Conservation (phyloP, 37 sponge, comb jelly and placozoan genomes). For the Ephydatia muelleri region DNA sequence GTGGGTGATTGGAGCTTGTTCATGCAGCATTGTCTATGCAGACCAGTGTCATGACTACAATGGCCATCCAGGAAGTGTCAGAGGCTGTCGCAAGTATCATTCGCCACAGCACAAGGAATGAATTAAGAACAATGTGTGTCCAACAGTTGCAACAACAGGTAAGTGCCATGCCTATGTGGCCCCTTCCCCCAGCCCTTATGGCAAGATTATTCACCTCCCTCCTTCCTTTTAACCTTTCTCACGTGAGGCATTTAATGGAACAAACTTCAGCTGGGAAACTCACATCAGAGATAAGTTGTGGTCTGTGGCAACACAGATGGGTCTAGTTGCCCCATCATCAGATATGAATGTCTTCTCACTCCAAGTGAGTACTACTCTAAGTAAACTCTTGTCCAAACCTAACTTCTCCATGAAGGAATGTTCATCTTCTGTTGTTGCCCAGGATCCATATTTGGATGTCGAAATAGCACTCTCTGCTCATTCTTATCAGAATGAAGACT, state of each 20-base stretch:
- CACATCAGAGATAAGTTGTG: not conserved
- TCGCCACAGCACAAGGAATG: conserved; percentile 5
- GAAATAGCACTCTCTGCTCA: not conserved
- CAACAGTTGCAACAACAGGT: not conserved
- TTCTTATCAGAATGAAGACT: not conserved
- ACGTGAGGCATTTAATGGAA: not conserved
- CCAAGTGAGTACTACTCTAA: not conserved
- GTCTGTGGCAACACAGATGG: not conserved
- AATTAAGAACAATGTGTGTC: not conserved
- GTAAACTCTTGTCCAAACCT: not conserved
- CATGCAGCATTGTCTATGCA: not conserved
- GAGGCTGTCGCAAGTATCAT: conserved; percentile 57
- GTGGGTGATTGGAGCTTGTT: not conserved
- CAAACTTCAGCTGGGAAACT: not conserved
- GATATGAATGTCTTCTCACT: not conserved
- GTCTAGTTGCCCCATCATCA: not conserved
- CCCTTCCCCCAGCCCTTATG: not conserved
- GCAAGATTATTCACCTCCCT: not conserved
- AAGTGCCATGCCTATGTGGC: not conserved
- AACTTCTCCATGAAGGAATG: not conserved
- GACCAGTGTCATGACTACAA: not conserved
- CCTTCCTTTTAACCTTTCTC: too few relatives aligned
- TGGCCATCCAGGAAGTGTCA: conserved; percentile 23
- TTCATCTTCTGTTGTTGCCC: not conserved
- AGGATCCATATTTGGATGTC: not conserved